A percentile compares a stretch with the other conserved stretches of the same genome.
phyloP scores from a whole-genome alignment of 2,113 vertebrate genomes.

The Panthera uncia region DNA sequence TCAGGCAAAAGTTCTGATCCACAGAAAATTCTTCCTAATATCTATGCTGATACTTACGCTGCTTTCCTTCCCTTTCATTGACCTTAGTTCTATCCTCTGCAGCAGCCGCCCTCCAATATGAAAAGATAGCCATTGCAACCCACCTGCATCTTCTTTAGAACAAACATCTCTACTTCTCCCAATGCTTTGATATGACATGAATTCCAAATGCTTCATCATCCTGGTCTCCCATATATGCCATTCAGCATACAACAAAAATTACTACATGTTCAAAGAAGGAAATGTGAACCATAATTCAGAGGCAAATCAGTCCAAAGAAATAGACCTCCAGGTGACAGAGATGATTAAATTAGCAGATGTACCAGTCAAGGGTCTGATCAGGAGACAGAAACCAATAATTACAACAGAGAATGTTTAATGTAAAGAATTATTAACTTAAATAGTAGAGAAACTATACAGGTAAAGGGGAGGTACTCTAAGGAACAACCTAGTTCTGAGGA shows the following conservation, averaged over 20 bases:
- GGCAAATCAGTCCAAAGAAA: not conserved
- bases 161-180: not conserved
- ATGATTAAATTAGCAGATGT: not conserved
- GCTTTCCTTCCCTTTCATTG: not conserved
- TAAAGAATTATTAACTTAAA: not conserved
- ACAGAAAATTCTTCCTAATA: not conserved
- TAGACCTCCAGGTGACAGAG: not conserved
- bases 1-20: not conserved
- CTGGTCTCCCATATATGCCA: not conserved
- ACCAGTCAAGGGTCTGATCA: not conserved
- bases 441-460: not conserved
- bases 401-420: not conserved
- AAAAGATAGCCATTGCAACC: not conserved
- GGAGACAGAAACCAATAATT: not conserved
- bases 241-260: not conserved
- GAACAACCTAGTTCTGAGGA: not conserved
- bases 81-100: not conserved
- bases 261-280: not conserved
- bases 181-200: not conserved
- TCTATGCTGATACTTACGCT: not conserved
- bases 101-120: not conserved
- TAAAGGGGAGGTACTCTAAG: not conserved
- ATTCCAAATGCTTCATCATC: not conserved
- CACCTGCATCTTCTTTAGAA: not conserved
- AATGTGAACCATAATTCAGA: not conserved